These are phyloP conservation scores for Actinemys pallida DNA, from an alignment of 2,113 vertebrate genomes.

Conservation along the genomic window DNA sequence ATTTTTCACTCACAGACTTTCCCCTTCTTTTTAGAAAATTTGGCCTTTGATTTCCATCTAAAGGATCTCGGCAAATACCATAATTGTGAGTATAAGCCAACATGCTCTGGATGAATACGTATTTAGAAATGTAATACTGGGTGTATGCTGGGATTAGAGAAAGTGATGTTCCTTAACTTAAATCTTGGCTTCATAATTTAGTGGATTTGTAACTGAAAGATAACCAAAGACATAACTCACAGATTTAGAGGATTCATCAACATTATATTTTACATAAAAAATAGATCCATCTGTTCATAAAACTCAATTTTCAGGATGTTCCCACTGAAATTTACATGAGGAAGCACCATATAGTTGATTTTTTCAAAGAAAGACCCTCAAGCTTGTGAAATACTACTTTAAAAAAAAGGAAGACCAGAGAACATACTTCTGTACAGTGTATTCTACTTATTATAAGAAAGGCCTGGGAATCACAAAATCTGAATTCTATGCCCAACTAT, in stretches of 20 bases:
- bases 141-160: neutral
- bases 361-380: constrained; percentile 52
- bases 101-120: no score
- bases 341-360: constrained; percentile 16
- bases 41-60: no score
- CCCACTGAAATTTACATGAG: constrained; percentile 61
- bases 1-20: no score
- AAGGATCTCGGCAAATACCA: no score
- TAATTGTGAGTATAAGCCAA: no score
- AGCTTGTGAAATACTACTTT: constrained; percentile 60
- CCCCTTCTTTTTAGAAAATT: no score
- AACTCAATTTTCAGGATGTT: constrained; percentile 53
- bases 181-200: neutral
- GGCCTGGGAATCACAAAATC: rapidly evolving
- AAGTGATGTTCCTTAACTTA: neutral
- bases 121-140: no score
- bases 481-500: neutral
- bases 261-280: neutral
- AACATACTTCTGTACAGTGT: neutral
- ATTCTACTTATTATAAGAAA: neutral
- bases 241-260: neutral
- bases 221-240: neutral
- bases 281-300: neutral
- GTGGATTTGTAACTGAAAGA: neutral
- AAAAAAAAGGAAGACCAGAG: constrained; percentile 45